Evolutionary conservation across 2,888 invertebrate species (phyloP).

Genomic region (Pseudococcus longispinus): DNA sequence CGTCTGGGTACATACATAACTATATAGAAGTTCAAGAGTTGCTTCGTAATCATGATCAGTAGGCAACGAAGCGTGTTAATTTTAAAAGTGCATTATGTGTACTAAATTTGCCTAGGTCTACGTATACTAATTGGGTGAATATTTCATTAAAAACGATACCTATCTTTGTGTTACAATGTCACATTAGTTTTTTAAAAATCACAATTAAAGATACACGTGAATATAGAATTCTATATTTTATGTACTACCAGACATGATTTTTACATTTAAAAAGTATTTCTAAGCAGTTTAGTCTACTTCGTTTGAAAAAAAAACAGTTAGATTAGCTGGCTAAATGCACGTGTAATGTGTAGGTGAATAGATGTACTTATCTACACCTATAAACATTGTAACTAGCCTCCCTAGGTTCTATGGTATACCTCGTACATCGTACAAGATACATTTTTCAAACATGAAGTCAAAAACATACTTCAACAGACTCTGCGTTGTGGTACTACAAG

Average conservation of each 20-base stretch:
- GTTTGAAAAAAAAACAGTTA: neutral
- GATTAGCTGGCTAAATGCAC: neutral
- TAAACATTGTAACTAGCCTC: neutral
- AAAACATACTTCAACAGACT: neutral
- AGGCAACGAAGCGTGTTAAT: neutral
- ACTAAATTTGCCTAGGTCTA: neutral
- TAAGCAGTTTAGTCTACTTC: neutral
- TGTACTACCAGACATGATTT: neutral
- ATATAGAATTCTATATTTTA: neutral
- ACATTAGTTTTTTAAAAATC: neutral
- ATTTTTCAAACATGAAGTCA: neutral
- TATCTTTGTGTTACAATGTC: constrained; percentile 1
- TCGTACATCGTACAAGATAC: neutral
- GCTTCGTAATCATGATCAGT: neutral
- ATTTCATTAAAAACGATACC: neutral
- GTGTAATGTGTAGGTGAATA: neutral
- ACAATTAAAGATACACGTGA: neutral
- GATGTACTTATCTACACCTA: neutral
- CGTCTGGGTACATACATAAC: neutral
- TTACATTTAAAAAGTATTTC: neutral
- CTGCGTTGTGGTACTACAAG: neutral
- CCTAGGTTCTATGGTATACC: neutral
- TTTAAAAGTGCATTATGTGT: neutral
- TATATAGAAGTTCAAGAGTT: neutral
- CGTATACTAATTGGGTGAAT: neutral